Evolutionary conservation across 2,113 vertebrate species (phyloP).

Genomic region (Eolophus roseicapilla): DNA sequence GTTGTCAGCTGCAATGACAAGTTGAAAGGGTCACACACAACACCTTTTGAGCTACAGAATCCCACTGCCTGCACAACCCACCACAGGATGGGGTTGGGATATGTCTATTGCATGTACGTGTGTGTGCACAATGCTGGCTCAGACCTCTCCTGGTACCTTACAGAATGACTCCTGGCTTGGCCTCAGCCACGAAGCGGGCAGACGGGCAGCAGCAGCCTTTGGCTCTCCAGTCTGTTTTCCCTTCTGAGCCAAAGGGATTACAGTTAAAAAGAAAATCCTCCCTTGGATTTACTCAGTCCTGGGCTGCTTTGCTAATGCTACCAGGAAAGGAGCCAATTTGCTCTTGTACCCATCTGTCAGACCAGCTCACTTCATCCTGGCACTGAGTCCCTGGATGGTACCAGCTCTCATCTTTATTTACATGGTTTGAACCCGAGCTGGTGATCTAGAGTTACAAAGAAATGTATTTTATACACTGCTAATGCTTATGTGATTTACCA

Average conservation of each 20-base stretch:
- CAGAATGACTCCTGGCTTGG: not conserved
- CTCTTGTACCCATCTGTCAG: not conserved
- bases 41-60: not conserved
- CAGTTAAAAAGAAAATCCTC: not conserved
- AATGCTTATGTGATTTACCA: not conserved
- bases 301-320: not conserved
- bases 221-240: not conserved
- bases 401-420: not conserved
- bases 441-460: not conserved
- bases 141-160: not conserved
- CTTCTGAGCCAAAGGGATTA: not conserved
- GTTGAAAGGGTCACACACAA: rapidly evolving
- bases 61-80: not conserved
- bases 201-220: not conserved
- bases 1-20: rapidly evolving
- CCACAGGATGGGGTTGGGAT: rapidly evolving
- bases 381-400: not conserved
- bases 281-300: not conserved
- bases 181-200: not conserved
- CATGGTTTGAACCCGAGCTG: not conserved
- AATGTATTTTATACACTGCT: rapidly evolving
- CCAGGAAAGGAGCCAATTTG: not conserved
- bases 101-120: rapidly evolving
- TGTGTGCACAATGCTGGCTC: not conserved
- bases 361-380: not conserved